Base-by-base conservation (phyloP, 2,113 vertebrate genomes). In the Acanthisitta chloris region DNA sequence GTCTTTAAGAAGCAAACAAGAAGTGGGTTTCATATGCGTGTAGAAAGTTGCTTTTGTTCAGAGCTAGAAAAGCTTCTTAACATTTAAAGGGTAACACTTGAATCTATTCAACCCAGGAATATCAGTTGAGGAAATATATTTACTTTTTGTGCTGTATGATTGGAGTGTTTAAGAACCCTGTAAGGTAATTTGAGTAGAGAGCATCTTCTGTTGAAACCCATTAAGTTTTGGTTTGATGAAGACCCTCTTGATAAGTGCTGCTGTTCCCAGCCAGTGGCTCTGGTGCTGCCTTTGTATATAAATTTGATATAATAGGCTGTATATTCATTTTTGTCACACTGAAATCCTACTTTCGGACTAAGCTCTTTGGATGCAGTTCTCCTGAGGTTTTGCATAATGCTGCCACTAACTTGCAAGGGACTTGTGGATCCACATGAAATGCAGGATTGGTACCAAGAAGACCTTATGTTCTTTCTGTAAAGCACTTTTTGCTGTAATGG, bases 251-350 rank as follows among this genome's bases (percentile, higher is more conserved):
- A 42, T 58, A 61, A 91, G 69, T 51, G 33, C 14, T 84, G 3
- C 20, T 69, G 12, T 34, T 79, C 9, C 13, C 14, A 87, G 8
- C 3, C 31, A 38, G 1, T 49, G 11, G 23, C 9, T 71, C 26
- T 86, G 24, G 16, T 64, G 29, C 12, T 88, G 33, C 19, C 29
- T 90, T 76, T 88, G 25, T 51, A 61, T 54, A 45, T 38, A 45
- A 70, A 38, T 34, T 95, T 59, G 12, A 11, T 54, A 9, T 20
- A 70, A 20, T 24, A 40, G 24, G 8, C 26, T 66, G 48, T 69
- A 9, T 55, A 51, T 45, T 34, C 0, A 5, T 58, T 78, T 71
- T 36, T 45, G 17, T 61, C 28, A 42, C 0, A 1, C 2, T 9
- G 66, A 80, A 80, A 71, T 59, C 43, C 12, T 55, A 26, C 21